Evolutionary conservation across 2,797 vertebrate genomes (phyloP).

Genomic region (Lycodopsis pacificus): DNA sequence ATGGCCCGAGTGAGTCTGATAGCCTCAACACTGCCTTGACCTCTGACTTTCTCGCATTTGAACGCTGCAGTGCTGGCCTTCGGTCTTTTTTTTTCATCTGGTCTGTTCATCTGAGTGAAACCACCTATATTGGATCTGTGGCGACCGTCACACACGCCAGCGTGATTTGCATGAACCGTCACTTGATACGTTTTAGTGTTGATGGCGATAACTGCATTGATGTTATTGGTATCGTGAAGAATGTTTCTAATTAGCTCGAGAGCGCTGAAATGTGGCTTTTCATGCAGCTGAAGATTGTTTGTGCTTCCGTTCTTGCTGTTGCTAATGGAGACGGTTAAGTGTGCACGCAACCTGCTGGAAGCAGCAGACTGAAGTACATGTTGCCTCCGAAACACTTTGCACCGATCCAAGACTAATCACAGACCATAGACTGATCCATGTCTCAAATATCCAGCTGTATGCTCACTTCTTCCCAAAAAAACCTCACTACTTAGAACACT

Average conservation of each 20-base stretch:
- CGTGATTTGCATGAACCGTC: not conserved
- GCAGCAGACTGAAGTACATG: not conserved
- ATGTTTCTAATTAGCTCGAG: conserved; percentile 8
- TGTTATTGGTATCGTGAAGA: conserved; percentile 12
- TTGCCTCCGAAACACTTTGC: not conserved
- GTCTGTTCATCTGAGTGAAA: conserved; percentile 28
- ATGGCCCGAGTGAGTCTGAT: conserved; percentile 37
- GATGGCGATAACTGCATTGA: not conserved
- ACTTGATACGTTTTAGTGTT: conserved; percentile 1
- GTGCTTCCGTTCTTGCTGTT: conserved; percentile 13
- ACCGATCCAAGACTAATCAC: not conserved
- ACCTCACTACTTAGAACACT: not conserved
- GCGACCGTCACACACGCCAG: not conserved
- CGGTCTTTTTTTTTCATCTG: not conserved
- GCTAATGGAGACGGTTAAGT: not conserved
- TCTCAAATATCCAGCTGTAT: not conserved
- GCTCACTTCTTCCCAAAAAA: not conserved
- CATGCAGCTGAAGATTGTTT: not conserved
- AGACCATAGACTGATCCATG: not conserved
- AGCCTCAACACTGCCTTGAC: conserved; percentile 24
- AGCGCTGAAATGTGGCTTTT: conserved; percentile 3
- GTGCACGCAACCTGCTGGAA: not conserved
- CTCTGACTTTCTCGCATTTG: conserved; percentile 63
- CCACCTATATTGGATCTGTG: not conserved
- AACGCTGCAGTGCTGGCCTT: not conserved